phyloP scores from a whole-genome alignment of 2,797 vertebrate species.

The Selene dorsalis region DNA sequence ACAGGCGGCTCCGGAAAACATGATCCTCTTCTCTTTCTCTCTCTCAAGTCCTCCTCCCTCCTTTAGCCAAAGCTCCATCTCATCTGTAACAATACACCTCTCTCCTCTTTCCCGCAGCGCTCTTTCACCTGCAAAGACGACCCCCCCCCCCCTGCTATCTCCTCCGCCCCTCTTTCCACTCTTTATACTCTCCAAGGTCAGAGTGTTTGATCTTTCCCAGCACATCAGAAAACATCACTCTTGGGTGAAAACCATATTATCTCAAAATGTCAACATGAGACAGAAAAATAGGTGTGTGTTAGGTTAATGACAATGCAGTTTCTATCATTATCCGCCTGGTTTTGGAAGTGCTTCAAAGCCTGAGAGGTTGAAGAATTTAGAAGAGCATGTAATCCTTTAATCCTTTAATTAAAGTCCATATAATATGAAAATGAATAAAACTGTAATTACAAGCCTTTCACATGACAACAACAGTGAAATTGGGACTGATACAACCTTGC shows the following conservation, averaged over 20 bases:
- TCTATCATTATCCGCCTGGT: conserved; percentile 50
- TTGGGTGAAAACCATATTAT: background rate
- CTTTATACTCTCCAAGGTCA: conserved; percentile 43
- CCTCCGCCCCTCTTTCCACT: conserved; percentile 17
- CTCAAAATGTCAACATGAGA: conserved; percentile 55
- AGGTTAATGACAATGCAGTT: conserved; percentile 58
- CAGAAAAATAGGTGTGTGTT: conserved; percentile 25
- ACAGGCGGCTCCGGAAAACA: conserved; percentile 36
- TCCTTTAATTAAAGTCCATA: conserved; percentile 78
- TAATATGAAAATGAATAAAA: conserved; percentile 59
- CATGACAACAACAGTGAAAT: conserved; percentile 20
- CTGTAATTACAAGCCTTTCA: conserved; percentile 42
- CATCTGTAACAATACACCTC: conserved; percentile 61
- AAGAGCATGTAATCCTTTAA: conserved; percentile 75
- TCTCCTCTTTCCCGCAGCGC: conserved; percentile 22
- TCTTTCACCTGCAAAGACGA: conserved; percentile 10
- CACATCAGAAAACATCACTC: conserved; percentile 22
- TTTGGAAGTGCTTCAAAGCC: conserved; percentile 50
- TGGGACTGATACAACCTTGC: background rate
- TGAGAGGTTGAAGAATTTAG: conserved; percentile 62
- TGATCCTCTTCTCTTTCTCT: conserved; percentile 48
- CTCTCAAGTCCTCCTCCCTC: conserved; percentile 33
- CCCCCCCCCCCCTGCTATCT: conserved; percentile 3
- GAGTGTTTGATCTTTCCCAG: conserved; percentile 42
- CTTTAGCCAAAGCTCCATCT: conserved; percentile 45